Percentiles rank a stretch among this genome's conserved stretches.
Conservation (phyloP, 1,140 invertebrate genomes). For the Tetranychus cinnabarinus region DNA sequence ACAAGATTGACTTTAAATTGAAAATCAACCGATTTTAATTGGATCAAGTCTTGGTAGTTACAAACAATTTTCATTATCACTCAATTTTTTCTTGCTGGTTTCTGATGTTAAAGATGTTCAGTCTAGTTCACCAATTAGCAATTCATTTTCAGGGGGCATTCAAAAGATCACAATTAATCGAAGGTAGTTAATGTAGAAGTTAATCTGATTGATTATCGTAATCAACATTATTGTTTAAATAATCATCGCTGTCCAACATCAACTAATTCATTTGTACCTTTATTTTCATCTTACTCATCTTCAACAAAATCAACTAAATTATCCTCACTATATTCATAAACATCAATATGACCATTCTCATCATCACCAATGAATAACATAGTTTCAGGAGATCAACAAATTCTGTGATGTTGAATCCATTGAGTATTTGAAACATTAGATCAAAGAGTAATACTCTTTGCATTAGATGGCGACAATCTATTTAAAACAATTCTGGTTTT, state of each 20-base stretch:
- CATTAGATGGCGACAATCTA: no score
- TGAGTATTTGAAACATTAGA: no score
- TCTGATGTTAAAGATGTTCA: slow-evolving; percentile 49
- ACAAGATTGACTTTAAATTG: slow-evolving; percentile 55
- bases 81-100: slow-evolving; percentile 73
- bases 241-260: neutral
- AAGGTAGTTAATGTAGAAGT: slow-evolving; percentile 47
- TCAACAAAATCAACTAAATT: no score
- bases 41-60: slow-evolving; percentile 50
- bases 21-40: slow-evolving; percentile 35
- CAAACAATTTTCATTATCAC: slow-evolving; percentile 49
- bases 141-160: slow-evolving; percentile 59
- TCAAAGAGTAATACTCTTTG: no score
- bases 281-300: no score
- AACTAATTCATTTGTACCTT: no score
- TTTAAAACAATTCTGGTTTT: no score
- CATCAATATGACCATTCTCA: no score
- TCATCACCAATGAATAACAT: no score
- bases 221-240: slow-evolving; percentile 27
- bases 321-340: no score
- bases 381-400: no score
- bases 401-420: no score
- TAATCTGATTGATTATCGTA: slow-evolving; percentile 73
- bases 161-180: slow-evolving; percentile 61
- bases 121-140: slow-evolving; percentile 37